Conservation (phyloP, 2,797 vertebrate genomes). For the Echiichthys vipera region DNA sequence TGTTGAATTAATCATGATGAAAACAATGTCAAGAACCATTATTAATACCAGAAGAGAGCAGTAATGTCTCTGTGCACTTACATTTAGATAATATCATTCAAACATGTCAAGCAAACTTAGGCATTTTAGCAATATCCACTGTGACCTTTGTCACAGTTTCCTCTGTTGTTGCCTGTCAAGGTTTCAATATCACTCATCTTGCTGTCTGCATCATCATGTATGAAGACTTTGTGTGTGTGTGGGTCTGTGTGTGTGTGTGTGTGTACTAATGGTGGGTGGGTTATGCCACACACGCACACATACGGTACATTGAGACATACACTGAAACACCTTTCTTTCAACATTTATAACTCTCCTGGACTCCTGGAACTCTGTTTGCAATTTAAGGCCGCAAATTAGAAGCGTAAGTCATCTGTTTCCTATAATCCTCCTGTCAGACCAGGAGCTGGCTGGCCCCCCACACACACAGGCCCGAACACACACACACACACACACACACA, state of each 20-base stretch:
- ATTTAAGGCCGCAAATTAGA: conserved; percentile 99
- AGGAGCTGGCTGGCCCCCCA: conserved; percentile 80
- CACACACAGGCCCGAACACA: conserved; percentile 6
- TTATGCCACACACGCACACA: conserved; percentile 54
- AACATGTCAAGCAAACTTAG: background rate
- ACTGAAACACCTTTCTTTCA: conserved; percentile 85
- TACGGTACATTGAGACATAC: conserved; percentile 46
- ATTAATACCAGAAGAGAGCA: background rate
- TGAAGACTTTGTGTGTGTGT: conserved; percentile 8
- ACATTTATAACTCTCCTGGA: conserved; percentile 93
- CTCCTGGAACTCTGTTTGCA: conserved; percentile 99
- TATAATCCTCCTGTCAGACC: conserved; percentile 97
- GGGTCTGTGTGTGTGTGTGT: conserved; percentile 74
- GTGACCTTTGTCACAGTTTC: background rate
- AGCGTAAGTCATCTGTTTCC: conserved; percentile 99
- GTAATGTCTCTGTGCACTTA: background rate
- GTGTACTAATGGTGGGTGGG: conserved; percentile 1
- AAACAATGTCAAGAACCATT: background rate
- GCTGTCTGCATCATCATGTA: background rate
- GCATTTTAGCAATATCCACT: background rate
- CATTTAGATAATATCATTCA: background rate
- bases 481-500: conserved; percentile 10
- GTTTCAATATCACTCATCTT: conserved; percentile 22
- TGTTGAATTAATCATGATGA: background rate
- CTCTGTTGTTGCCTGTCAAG: background rate